Evolutionary conservation across 2,113 vertebrate genomes (phyloP).

Genomic region (Cnemophilus loriae): DNA sequence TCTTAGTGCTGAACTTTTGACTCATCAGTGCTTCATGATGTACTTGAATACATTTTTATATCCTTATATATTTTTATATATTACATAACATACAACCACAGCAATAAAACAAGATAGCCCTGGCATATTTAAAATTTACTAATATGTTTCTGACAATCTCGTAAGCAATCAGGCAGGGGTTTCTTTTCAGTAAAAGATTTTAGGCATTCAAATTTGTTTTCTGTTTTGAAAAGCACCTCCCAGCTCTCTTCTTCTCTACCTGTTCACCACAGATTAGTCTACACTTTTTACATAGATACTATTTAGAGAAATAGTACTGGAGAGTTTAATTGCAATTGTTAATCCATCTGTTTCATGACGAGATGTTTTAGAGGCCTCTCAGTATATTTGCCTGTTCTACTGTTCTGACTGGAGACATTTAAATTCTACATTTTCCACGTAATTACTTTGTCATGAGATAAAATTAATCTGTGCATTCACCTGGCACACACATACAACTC

Average conservation of each 20-base stretch:
- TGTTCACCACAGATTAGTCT: neutral
- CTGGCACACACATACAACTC: neutral
- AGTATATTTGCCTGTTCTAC: neutral
- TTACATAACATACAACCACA: neutral
- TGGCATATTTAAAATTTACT: neutral
- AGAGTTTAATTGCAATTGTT: neutral
- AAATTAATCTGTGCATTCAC: neutral
- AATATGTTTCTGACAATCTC: neutral
- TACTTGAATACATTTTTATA: neutral
- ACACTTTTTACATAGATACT: neutral
- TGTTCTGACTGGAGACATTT: neutral
- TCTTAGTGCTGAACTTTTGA: neutral
- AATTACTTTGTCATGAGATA: neutral
- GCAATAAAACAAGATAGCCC: neutral
- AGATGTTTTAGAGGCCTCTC: neutral
- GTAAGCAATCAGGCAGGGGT: neutral
- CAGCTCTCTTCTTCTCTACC: neutral
- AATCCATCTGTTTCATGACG: neutral
- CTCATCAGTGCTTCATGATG: neutral
- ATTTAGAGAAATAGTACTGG: neutral
- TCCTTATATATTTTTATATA: neutral
- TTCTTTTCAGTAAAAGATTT: neutral
- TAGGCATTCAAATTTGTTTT: neutral
- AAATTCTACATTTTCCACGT: neutral
- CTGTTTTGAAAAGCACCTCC: neutral